Evolutionary conservation across 2,797 vertebrate species (phyloP).

Genomic region (Clarias laeviceps): DNA sequence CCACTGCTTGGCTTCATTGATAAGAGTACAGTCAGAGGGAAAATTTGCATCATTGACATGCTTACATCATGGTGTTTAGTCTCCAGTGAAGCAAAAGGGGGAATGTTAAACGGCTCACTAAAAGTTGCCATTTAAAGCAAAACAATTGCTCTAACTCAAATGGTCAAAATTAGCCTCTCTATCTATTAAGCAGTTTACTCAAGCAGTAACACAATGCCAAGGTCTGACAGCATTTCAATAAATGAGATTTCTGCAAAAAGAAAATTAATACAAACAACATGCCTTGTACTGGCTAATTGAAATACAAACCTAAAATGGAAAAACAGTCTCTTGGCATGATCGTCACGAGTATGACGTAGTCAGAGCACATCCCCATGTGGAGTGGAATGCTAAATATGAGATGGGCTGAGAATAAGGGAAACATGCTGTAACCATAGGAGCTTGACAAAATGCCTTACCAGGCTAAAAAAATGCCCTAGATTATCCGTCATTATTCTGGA

Average conservation of each 20-base stretch:
- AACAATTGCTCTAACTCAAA: background rate
- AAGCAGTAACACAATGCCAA: slow-evolving; percentile 50
- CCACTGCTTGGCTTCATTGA: background rate
- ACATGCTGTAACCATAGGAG: slow-evolving; percentile 38
- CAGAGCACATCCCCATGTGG: slow-evolving; percentile 36
- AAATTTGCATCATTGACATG: background rate
- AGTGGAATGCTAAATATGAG: slow-evolving; percentile 45
- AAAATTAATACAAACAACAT: slow-evolving; percentile 50
- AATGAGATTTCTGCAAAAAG: background rate
- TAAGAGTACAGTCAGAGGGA: background rate
- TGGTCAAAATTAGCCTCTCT: slow-evolving; percentile 34
- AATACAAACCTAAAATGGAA: background rate
- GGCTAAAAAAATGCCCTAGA: slow-evolving; percentile 53
- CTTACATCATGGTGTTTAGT: background rate
- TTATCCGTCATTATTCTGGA: slow-evolving; percentile 63
- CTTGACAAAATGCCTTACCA: slow-evolving; percentile 39
- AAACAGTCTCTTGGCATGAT: slow-evolving; percentile 38
- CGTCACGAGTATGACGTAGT: slow-evolving; percentile 23
- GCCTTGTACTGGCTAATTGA: slow-evolving; percentile 20
- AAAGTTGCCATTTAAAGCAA: background rate
- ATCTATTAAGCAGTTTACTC: slow-evolving; percentile 63
- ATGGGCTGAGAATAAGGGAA: slow-evolving; percentile 22
- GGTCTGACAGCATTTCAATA: slow-evolving; percentile 12
- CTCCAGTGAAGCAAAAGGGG: background rate
- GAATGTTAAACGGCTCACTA: background rate